These are phyloP conservation scores for Ceramica pisi DNA, from an alignment of 2,888 invertebrate species.

Conservation along the genomic window DNA sequence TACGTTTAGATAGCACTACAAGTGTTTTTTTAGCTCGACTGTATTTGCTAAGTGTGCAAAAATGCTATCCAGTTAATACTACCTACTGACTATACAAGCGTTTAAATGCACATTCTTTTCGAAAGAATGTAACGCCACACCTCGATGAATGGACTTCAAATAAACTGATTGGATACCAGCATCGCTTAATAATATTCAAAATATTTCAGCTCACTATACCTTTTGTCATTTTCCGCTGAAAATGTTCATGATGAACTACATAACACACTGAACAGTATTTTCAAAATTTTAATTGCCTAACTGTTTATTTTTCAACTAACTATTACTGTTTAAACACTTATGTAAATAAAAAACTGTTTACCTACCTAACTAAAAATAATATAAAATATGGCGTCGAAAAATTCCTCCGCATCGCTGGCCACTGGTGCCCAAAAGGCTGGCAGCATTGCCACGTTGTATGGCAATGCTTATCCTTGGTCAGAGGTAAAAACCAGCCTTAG, in stretches of 20 bases:
- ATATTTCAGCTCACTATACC: conserved; percentile 13
- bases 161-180: conserved; percentile 5
- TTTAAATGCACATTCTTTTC: conserved; percentile 14
- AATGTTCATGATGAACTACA: background rate
- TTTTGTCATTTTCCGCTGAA: background rate
- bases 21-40: background rate
- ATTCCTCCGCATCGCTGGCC: too few relatives aligned
- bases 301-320: too few relatives aligned
- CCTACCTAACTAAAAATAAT: too few relatives aligned
- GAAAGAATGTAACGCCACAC: too few relatives aligned
- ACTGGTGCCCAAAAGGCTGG: too few relatives aligned
- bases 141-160: conserved; percentile 8
- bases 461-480: too few relatives aligned
- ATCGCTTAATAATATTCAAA: conserved; percentile 16
- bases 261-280: background rate
- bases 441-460: too few relatives aligned
- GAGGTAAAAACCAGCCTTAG: too few relatives aligned
- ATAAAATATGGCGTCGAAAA: too few relatives aligned
- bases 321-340: too few relatives aligned
- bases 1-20: too few relatives aligned
- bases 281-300: background rate
- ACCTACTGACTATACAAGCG: background rate
- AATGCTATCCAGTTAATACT: background rate
- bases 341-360: too few relatives aligned
- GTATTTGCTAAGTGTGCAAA: background rate